Evolutionary conservation across 1,140 invertebrate genomes (phyloP).

Genomic region (Pseudomyrmex dendroicus): DNA sequence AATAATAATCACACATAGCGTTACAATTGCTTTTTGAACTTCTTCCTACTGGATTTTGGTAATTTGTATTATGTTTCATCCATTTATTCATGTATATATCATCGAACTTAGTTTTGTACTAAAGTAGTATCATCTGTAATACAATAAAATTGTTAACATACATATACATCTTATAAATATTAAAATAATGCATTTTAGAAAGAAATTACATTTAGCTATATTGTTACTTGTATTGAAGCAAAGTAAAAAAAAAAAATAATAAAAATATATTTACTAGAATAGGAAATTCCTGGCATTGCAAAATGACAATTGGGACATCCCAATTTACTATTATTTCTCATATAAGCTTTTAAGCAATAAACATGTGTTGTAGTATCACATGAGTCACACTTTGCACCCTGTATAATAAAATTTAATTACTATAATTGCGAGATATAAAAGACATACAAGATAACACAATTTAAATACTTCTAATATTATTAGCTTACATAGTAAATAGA

Average conservation of each 20-base stretch:
- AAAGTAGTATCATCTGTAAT: no score
- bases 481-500: constrained; percentile 79
- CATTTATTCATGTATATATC: neutral
- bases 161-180: neutral
- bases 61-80: neutral
- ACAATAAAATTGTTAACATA: no score
- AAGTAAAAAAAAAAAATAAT: neutral
- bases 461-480: constrained; percentile 2
- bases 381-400: constrained; percentile 75
- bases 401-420: constrained; percentile 18
- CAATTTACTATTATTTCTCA: constrained; percentile 45
- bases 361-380: constrained; percentile 71
- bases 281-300: neutral
- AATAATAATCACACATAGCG: neutral
- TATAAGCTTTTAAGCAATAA: constrained; percentile 71
- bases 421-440: neutral
- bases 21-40: neutral
- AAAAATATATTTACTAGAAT: neutral
- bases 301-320: constrained; percentile 72
- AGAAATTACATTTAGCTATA: no score
- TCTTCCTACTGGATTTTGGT: neutral
- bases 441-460: neutral
- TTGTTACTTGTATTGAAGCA: no score
- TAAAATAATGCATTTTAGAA: neutral
- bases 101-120: no score